Conservation (phyloP, 2,888 invertebrate genomes). For the Agrochola lota region DNA sequence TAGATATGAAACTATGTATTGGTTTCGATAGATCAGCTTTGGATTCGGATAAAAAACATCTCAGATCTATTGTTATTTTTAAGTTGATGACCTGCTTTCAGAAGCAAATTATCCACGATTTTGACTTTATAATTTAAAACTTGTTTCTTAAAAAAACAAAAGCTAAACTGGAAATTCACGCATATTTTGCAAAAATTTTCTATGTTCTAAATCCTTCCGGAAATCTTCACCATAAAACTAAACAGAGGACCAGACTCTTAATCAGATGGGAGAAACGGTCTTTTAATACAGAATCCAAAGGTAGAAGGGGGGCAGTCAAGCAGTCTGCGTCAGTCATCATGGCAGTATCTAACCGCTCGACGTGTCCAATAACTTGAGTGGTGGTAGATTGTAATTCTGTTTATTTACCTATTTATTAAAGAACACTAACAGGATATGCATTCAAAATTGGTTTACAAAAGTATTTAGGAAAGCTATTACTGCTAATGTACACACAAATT, state of each 20-base stretch:
- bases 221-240: neutral
- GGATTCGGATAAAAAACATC: neutral
- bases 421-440: no score
- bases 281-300: neutral
- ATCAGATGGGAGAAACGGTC: neutral
- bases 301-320: neutral
- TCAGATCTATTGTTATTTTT: neutral
- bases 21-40: neutral
- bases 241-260: no score
- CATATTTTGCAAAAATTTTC: neutral
- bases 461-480: no score
- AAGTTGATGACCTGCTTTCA: neutral
- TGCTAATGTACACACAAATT: no score
- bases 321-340: constrained; percentile 13
- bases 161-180: neutral
- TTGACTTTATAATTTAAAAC: neutral
- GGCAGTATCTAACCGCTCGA: neutral
- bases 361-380: neutral
- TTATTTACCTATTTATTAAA: neutral
- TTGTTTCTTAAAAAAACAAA: neutral
- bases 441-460: no score
- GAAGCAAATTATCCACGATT: neutral
- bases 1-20: neutral
- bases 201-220: neutral
- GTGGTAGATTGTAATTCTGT: neutral